Conservation (phyloP, 2,888 invertebrate species). For the Pristionchus entomophagus region DNA sequence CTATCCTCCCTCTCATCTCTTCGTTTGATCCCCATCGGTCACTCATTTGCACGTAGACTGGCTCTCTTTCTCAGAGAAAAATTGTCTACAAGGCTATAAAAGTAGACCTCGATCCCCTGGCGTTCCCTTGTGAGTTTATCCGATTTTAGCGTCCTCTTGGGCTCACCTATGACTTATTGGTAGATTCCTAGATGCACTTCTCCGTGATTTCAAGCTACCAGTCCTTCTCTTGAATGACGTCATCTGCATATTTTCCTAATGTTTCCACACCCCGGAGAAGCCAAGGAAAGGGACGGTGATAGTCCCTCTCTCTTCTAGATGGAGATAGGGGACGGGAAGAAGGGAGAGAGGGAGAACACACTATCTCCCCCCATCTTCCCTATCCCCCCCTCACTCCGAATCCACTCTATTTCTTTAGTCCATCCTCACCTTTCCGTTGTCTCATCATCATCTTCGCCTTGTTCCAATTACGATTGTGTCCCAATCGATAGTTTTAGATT, state of each 20-base stretch:
- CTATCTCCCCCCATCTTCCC: background rate
- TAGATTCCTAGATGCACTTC: no score
- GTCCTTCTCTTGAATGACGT: no score
- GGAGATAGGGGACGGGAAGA: background rate
- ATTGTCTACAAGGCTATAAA: no score
- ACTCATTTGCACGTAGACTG: background rate
- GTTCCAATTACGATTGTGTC: background rate
- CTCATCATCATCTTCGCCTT: constrained; percentile 28
- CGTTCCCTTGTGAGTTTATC: no score
- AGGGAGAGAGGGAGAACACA: constrained; percentile 14
- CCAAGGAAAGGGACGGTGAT: background rate
- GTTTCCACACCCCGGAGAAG: background rate
- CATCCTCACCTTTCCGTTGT: constrained; percentile 33
- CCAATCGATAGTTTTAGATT: background rate
- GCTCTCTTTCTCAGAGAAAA: no score
- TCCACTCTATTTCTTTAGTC: constrained; percentile 37
- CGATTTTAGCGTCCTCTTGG: no score
- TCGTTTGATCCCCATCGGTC: background rate
- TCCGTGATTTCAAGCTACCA: no score
- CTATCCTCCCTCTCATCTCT: background rate
- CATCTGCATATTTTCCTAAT: no score
- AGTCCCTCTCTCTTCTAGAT: constrained; percentile 15
- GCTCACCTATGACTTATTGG: no score
- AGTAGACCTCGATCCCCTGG: no score
- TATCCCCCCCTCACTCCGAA: background rate